These are phyloP conservation scores for Misgurnus anguillicaudatus DNA, from an alignment of 2,113 vertebrate genomes.

Conservation along the genomic window DNA sequence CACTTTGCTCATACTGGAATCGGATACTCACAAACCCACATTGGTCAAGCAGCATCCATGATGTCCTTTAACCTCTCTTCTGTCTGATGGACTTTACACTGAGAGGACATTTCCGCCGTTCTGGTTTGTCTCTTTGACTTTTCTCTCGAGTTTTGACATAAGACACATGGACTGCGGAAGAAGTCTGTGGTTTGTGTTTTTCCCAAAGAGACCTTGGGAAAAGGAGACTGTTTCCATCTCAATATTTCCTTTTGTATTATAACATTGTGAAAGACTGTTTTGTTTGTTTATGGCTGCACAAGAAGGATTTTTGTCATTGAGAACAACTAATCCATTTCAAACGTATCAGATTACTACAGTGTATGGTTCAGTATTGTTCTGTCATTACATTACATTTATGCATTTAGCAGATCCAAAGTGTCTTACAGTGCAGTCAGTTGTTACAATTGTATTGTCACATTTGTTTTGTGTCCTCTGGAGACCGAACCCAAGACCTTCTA, in stretches of 20 bases:
- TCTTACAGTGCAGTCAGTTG: too few species aligned
- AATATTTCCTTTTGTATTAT: not conserved
- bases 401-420: not conserved
- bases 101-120: not conserved
- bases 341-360: not conserved
- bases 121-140: constrained; percentile 2
- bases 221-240: not conserved
- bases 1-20: not conserved
- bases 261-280: not conserved
- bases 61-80: not conserved
- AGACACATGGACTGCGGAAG: not conserved
- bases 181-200: not conserved
- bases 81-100: not conserved
- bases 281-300: not conserved
- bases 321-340: not conserved
- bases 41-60: not conserved
- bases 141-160: not conserved
- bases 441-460: too few species aligned
- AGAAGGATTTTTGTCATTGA: not conserved
- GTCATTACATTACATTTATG: not conserved
- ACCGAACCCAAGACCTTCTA: too few species aligned
- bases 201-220: not conserved
- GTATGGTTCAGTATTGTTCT: not conserved
- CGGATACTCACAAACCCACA: too few species aligned
- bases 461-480: too few species aligned